A percentile compares a stretch with the other conserved stretches of the same genome.
These are phyloP conservation scores for Microtus richardsoni DNA, from an alignment of 2,113 vertebrate genomes.

Conservation along the genomic window DNA sequence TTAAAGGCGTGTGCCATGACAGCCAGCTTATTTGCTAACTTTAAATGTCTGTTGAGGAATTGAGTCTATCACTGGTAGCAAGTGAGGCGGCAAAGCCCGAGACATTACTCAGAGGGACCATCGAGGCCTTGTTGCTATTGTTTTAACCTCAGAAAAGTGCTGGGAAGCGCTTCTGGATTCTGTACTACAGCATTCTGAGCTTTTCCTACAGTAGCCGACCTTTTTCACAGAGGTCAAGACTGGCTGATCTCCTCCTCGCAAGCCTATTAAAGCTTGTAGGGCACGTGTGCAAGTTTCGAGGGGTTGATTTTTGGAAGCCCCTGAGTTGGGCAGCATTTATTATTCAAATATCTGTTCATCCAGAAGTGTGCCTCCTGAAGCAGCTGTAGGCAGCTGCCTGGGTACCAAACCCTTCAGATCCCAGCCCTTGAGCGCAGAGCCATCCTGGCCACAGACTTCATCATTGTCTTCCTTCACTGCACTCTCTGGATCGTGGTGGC, in stretches of 20 bases:
- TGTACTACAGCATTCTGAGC: background rate
- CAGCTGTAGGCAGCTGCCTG: background rate
- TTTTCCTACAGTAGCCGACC: too few relatives aligned
- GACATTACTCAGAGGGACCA: background rate
- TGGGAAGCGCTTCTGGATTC: background rate
- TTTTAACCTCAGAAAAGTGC: background rate
- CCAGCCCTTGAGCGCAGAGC: background rate
- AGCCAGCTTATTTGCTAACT: background rate
- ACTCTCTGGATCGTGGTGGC: background rate
- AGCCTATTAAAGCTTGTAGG: background rate
- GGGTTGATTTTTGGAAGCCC: background rate
- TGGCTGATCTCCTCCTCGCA: background rate
- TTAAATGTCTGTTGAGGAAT: background rate
- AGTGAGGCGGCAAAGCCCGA: background rate
- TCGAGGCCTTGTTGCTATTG: background rate
- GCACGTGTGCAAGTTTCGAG: background rate
- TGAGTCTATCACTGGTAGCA: too few relatives aligned
- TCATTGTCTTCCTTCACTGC: accelerated
- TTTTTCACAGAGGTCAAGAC: background rate
- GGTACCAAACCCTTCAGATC: background rate
- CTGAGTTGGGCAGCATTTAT: background rate
- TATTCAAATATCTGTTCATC: background rate
- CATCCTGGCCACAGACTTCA: background rate
- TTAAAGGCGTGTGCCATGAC: background rate
- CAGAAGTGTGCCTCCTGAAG: background rate